phyloP scores from a whole-genome alignment of 64 coral and sea anemone genomes.

The Montipora efflorescens region DNA sequence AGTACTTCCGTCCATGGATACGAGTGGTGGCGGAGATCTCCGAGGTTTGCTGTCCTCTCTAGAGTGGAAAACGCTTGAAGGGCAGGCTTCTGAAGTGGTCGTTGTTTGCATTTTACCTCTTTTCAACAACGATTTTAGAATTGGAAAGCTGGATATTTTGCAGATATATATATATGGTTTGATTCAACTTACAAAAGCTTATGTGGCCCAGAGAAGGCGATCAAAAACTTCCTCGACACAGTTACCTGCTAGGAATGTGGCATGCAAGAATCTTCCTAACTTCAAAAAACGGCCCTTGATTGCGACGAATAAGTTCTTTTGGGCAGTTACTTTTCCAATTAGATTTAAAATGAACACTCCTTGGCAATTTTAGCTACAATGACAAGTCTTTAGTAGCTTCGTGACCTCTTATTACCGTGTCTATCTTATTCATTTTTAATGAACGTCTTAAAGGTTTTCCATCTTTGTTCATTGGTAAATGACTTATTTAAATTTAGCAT shows the following conservation, averaged over 20 bases:
- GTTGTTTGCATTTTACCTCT: background rate
- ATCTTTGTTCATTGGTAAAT: slow-evolving; percentile 88
- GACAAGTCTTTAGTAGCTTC: slow-evolving; percentile 77
- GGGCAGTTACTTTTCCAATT: slow-evolving; percentile 42
- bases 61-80: slow-evolving; percentile 1
- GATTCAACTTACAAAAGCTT: background rate
- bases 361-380: slow-evolving; percentile 51
- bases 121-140: background rate
- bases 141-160: background rate
- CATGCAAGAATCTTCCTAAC: no score
- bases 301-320: background rate
- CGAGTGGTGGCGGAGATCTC: slow-evolving; percentile 82
- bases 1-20: slow-evolving; percentile 57
- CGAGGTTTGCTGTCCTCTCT: slow-evolving; percentile 73
- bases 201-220: no score
- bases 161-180: background rate
- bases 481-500: slow-evolving; percentile 97
- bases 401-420: slow-evolving; percentile 69
- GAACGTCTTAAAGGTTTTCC: slow-evolving; percentile 63
- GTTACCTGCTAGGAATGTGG: no score
- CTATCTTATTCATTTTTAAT: slow-evolving; percentile 50
- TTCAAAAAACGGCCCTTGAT: background rate
- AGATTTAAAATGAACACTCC: slow-evolving; percentile 20
- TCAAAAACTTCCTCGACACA: no score
- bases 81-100: background rate